Evolutionary conservation across 1,140 invertebrate genomes (phyloP), one percentile per base, ranked within the genome.

Genomic region (Papilio dardanus): DNA sequence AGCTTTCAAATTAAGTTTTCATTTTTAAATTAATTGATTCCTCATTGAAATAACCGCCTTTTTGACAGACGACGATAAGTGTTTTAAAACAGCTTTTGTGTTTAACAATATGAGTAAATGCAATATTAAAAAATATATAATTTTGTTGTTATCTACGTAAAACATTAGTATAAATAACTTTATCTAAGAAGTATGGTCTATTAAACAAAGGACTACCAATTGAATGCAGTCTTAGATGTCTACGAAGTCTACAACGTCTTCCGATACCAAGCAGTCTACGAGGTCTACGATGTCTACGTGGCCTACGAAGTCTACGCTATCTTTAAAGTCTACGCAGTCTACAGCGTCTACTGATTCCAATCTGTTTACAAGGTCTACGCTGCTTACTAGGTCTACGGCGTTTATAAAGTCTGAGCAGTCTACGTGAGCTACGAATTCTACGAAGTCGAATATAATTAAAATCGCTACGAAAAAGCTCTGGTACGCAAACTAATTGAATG

Each of bases 61-160:
- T 86, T 77, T 82, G 87, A 87, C 88, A 83, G 85, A 83, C 83
- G 85, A 62, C 67, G 8, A 65, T 62, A 14, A 65, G 28, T 66
- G 24, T 33, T 33, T 54, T 40, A 50, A 62, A 62, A 28, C 10
- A 12, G 30, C 16, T 58, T 0, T 58, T 14, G 30, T 28, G 1
- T n/a, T n/a, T n/a, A 50, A 21, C 19, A 58, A 14, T 14, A 46
- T n/a, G 0, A 3, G 6, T n/a, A 6, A n/a, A 16, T 42, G 2
- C 14, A 40, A 40, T 40, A 37, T 37, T 37, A 3, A 40, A 42
- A 42, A n/a, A 42, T 16, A 40, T 40, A n/a, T n/a, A n/a, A n/a
- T n/a, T n/a, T n/a, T n/a, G n/a, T n/a, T n/a, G n/a, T n/a, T n/a
- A n/a, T n/a, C n/a, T n/a, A n/a, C n/a, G n/a, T n/a, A n/a, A n/a